Base-by-base conservation (phyloP, 2,113 vertebrate species). In the Plectropomus leopardus region DNA sequence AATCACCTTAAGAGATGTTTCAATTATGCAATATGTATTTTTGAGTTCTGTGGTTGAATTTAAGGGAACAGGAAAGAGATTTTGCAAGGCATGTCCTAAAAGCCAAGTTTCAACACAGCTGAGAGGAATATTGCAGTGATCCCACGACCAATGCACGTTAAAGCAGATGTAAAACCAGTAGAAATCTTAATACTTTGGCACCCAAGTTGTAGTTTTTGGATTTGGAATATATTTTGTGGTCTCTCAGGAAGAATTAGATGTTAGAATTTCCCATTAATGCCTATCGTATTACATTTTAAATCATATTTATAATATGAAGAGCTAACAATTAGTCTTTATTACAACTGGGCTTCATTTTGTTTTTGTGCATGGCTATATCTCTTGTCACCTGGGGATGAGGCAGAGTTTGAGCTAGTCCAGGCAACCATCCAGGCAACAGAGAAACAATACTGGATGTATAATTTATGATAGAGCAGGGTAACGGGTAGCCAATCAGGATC, bases 401-500 rank as follows among this genome's bases (percentile, higher is more conserved):
- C 58, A 44, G 28, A 42, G 65, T 60, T 78, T 72, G 55, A 61
- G 32, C 42, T 50, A 50, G 23, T 65, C 78, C 24, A 71, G 66
- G 67, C 80, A 84, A 84, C 72, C 71, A 58, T 71, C 78, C 64
- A 64, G 72, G 87, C 85, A 86, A 89, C 80, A 75, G 59, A 57
- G 54, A 80, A 73, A 72, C 85, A 66, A 34, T 72, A n/a, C 60
- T 65, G 47, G 26, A 60, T 82, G 54, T 74, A 76, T 80, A 48
- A 84, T 84, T 66, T 75, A 78, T 84, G 44, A 80, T 14, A 34
- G 34, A 59, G 36, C 44, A 28, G 21, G 26, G 36, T 21, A 54
- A 32, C 15, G 32, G 16, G 48, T 7, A 72, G 48, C 72, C 72
- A 59, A 65, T 75, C 65, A 55, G 17, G 13, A 51, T 34, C 16